phyloP scores from a whole-genome alignment of 2,797 vertebrate genomes.

The Enteromius fasciolatus region DNA sequence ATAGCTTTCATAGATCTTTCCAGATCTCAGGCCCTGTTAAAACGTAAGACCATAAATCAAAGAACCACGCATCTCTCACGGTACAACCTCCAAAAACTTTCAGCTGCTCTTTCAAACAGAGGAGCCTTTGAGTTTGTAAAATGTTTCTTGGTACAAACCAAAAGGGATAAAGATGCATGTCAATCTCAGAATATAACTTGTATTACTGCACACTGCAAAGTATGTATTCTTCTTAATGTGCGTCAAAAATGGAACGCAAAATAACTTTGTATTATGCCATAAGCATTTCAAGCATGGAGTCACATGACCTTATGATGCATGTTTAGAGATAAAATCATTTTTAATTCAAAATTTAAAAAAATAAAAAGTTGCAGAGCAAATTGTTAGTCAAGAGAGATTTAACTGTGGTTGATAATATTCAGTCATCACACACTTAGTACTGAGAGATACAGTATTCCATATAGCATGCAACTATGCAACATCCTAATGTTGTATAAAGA shows the following conservation, averaged over 20 bases:
- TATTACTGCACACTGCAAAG: background rate
- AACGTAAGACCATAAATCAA: constrained; percentile 31
- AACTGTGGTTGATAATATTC: background rate
- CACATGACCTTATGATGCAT: background rate
- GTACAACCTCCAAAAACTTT: constrained; percentile 16
- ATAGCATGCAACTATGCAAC: background rate
- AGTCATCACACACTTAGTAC: background rate
- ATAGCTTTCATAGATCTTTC: constrained; percentile 22
- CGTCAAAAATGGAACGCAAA: background rate
- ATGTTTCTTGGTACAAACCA: background rate
- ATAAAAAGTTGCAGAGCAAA: background rate
- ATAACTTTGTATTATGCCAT: background rate
- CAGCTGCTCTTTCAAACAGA: constrained; percentile 13
- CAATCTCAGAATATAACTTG: background rate
- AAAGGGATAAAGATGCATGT: background rate
- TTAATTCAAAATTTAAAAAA: background rate
- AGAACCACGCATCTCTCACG: constrained; percentile 10
- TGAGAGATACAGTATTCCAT: background rate
- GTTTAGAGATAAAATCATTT: background rate
- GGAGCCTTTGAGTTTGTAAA: background rate
- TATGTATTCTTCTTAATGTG: background rate
- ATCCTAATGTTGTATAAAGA: background rate
- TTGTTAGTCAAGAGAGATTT: background rate
- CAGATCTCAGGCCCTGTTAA: constrained; percentile 20
- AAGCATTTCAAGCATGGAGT: background rate